These are phyloP conservation scores for Pharmacophagus antenor DNA, from an alignment of 2,888 invertebrate genomes.

Conservation along the genomic window DNA sequence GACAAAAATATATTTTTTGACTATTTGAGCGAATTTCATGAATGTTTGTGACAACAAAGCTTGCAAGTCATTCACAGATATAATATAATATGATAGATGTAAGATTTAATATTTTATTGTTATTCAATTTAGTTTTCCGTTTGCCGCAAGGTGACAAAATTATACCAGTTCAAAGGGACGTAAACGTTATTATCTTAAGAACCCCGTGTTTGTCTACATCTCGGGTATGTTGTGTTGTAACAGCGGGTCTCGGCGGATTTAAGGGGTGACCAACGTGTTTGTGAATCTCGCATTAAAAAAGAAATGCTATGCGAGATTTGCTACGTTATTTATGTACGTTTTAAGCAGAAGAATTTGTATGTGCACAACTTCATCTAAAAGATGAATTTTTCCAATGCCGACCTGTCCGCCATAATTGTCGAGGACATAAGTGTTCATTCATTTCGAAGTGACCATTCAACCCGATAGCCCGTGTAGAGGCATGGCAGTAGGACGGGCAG, in stretches of 20 bases:
- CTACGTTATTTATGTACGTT: slow-evolving; percentile 77
- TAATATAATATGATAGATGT: slow-evolving; percentile 75
- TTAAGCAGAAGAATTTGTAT: slow-evolving; percentile 75
- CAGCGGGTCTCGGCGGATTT: slow-evolving; percentile 58
- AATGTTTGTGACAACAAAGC: slow-evolving; percentile 73
- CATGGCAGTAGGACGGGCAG: slow-evolving; percentile 41
- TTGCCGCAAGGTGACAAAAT: slow-evolving; percentile 77
- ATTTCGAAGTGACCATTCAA: slow-evolving; percentile 4
- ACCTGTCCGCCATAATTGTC: slow-evolving; percentile 50
- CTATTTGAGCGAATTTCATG: slow-evolving; percentile 77
- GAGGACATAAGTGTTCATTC: slow-evolving; percentile 28
- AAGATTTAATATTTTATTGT: slow-evolving; percentile 81
- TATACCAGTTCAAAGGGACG: slow-evolving; percentile 78
- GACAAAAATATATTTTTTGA: slow-evolving; percentile 82
- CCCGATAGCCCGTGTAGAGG: slow-evolving; percentile 6
- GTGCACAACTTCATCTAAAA: slow-evolving; percentile 71
- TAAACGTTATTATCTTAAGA: slow-evolving; percentile 76
- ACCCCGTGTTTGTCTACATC: slow-evolving; percentile 62
- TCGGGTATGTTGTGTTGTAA: slow-evolving; percentile 55
- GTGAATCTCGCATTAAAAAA: slow-evolving; percentile 61
- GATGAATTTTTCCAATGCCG: slow-evolving; percentile 63
- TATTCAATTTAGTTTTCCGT: slow-evolving; percentile 79
- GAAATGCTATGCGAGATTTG: slow-evolving; percentile 59
- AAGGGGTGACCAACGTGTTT: slow-evolving; percentile 73
- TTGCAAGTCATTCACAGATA: slow-evolving; percentile 75